Conservation (phyloP, 2,113 vertebrate species). For the Pitta sordida region DNA sequence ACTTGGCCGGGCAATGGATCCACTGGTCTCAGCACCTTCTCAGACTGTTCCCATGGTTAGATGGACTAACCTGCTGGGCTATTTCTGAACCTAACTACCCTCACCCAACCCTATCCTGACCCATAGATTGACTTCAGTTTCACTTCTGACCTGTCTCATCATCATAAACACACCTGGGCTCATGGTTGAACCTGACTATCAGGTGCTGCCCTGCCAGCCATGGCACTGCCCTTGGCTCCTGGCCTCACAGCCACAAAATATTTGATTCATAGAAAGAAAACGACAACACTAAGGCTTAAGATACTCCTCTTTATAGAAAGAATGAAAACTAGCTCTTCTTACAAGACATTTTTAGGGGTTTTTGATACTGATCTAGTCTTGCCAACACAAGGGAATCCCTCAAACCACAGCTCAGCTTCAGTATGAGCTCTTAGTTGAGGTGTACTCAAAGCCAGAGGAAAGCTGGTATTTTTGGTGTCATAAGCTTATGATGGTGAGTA, state of each 20-base stretch:
- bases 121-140: neutral
- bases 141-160: neutral
- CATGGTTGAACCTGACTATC: neutral
- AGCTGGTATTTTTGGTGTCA: neutral
- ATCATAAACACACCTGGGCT: neutral
- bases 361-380: neutral
- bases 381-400: neutral
- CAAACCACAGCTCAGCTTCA: neutral
- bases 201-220: neutral
- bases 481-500: fast-evolving
- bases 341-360: neutral
- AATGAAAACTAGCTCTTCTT: neutral
- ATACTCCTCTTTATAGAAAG: neutral
- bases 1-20: neutral
- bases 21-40: neutral
- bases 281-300: neutral
- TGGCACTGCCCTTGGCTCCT: neutral
- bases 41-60: neutral
- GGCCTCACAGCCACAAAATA: neutral
- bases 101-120: neutral
- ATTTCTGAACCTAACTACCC: neutral
- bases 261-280: neutral
- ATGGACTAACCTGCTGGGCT: neutral
- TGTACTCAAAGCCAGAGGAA: neutral
- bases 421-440: neutral